Evolutionary conservation across 2,113 vertebrate genomes (phyloP), one percentile per base, ranked within the genome.

Genomic region (Microtus ochrogaster): DNA sequence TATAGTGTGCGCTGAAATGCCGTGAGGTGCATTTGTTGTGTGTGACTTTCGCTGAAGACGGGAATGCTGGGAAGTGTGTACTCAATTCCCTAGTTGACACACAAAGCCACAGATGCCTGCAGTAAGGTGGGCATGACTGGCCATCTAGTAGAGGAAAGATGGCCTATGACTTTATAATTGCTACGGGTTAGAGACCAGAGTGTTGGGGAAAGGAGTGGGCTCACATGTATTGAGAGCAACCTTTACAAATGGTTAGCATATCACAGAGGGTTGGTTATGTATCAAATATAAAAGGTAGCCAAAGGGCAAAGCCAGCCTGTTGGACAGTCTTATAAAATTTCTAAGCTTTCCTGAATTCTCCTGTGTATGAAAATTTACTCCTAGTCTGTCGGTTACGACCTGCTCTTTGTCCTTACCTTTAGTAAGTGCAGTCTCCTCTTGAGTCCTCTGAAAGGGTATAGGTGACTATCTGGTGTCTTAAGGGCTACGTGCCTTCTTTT

Each of bases 361-460:
- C 47, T 70, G 93, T 36, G n/a, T 7, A 39, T 76, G 22, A 77
- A 63, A 63, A 65, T 92, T 83, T 84, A 61, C 72, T 86, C 63
- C 72, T 58, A 87, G 10, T 76, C 16, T 24, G 10, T 95, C 44
- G 63, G 68, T 92, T 49, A 65, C 83, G 55, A 19, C 33, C 14
- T 96, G 5, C 90, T 95, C 14, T 73, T 90, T 68, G 28, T 82
- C n/a, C 41, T 96, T 89, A 63, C 76, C 49, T 44, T 90, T 74
- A n/a, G 0, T 74, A 44, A 91, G 39, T 65, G 12, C 63, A 52
- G 26, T 55, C 96, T 91, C 49, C 24, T 21, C 5, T 36, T 77
- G 77, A 68, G n/a, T 89, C 10, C 14, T 39, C 28, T 39, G 52
- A 28, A 68, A 76, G 26, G 87, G 17, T 72, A 24, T 13, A 74